Evolutionary conservation across 2,113 vertebrate genomes (phyloP).

Genomic region (Geothlypis trichas): DNA sequence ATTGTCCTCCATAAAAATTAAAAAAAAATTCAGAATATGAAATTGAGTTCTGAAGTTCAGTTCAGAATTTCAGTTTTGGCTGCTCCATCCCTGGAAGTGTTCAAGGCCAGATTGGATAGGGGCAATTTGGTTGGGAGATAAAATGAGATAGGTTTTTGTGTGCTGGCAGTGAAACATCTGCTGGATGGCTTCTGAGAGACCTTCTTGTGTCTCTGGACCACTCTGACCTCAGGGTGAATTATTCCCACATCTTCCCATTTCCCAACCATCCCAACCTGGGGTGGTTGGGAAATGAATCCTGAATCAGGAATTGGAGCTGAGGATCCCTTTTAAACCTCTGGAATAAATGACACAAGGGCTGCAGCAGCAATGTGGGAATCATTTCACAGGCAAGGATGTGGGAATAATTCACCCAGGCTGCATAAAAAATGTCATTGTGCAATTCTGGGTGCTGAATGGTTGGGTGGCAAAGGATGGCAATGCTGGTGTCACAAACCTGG

Average conservation of each 20-base stretch:
- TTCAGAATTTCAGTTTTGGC: neutral
- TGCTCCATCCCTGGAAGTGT: neutral
- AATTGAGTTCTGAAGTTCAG: neutral
- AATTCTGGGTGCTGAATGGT: fast-evolving
- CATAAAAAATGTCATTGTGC: no score
- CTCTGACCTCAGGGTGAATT: neutral
- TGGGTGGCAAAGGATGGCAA: neutral
- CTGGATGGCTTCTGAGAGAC: neutral
- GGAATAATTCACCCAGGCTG: neutral
- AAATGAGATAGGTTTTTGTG: neutral
- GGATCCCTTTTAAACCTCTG: neutral
- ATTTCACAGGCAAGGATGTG: neutral
- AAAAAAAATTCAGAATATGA: neutral
- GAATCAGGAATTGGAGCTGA: neutral
- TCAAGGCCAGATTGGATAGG: neutral
- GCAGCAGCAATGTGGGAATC: neutral
- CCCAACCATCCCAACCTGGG: no score
- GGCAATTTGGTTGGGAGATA: neutral
- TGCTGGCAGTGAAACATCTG: neutral
- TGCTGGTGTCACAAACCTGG: fast-evolving
- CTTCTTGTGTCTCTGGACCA: neutral
- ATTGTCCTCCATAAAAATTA: neutral
- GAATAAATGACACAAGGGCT: neutral
- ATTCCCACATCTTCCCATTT: no score
- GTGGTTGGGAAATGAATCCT: neutral